phyloP scores from a whole-genome alignment of 2,888 invertebrate genomes.

The Microctonus hyperodae region DNA sequence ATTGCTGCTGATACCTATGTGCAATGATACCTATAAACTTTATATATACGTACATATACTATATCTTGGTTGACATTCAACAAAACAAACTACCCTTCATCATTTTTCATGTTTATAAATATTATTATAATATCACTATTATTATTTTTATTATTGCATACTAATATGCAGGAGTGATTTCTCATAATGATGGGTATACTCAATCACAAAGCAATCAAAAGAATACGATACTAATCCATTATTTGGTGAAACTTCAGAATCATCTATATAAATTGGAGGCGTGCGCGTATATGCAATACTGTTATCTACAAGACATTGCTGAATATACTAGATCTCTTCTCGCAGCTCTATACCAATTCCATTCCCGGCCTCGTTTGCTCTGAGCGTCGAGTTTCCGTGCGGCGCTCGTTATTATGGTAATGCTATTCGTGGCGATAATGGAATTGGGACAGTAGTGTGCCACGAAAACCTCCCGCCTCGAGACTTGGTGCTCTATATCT shows the following conservation, averaged over 20 bases:
- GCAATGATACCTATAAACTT: too few species aligned
- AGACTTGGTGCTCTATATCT: not conserved
- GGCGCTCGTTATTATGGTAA: slow-evolving; percentile 50
- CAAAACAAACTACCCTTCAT: too few species aligned
- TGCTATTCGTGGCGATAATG: slow-evolving; percentile 50
- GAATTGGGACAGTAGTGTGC: slow-evolving; percentile 47
- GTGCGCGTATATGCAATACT: not conserved
- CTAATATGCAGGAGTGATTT: not conserved
- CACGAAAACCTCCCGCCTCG: slow-evolving; percentile 32
- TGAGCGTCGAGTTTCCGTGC: slow-evolving; percentile 30
- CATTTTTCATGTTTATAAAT: too few species aligned
- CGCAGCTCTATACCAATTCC: slow-evolving; percentile 11
- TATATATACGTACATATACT: too few species aligned
- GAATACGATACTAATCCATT: too few species aligned
- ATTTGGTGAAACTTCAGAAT: too few species aligned
- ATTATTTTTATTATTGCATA: too few species aligned
- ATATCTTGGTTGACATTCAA: too few species aligned
- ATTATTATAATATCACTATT: too few species aligned
- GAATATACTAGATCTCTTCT: slow-evolving; percentile 12
- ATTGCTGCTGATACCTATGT: not conserved
- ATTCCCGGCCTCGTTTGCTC: slow-evolving; percentile 22
- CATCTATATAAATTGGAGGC: too few species aligned
- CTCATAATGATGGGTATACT: not conserved
- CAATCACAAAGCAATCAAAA: too few species aligned
- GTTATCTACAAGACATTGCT: slow-evolving; percentile 7